Evolutionary conservation across 2,888 invertebrate genomes (phyloP).

Genomic region (Brenthis ino): DNA sequence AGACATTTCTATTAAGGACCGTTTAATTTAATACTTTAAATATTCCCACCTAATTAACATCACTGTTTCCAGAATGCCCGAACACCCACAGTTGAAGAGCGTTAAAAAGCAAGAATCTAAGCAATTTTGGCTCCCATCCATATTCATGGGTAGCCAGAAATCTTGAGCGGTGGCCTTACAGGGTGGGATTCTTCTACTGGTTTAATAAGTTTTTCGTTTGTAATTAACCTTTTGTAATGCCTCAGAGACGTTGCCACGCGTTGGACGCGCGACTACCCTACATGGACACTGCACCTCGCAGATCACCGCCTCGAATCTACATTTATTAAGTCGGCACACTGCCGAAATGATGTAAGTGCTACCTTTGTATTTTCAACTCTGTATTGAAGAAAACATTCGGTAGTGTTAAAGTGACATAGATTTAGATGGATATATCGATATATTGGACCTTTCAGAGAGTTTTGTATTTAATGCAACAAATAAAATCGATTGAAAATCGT

Average conservation of each 20-base stretch:
- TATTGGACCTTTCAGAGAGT: slow-evolving; percentile 37
- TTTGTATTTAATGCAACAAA: slow-evolving; percentile 36
- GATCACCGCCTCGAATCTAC: slow-evolving; percentile 41
- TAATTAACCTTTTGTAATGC: slow-evolving; percentile 69
- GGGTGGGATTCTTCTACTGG: slow-evolving; percentile 59
- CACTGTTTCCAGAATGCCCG: slow-evolving; percentile 44
- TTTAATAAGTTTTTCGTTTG: slow-evolving; percentile 63
- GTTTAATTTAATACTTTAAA: slow-evolving; percentile 27
- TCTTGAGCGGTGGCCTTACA: slow-evolving; percentile 68
- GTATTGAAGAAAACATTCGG: slow-evolving; percentile 14
- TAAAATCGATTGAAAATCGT: slow-evolving; percentile 40
- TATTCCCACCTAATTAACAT: slow-evolving; percentile 39
- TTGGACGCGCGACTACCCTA: slow-evolving; percentile 64
- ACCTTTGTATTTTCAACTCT: slow-evolving; percentile 34
- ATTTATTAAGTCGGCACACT: slow-evolving; percentile 27
- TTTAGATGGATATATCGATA: slow-evolving; percentile 47
- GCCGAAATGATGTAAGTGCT: slow-evolving; percentile 31
- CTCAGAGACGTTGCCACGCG: slow-evolving; percentile 67
- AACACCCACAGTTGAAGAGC: slow-evolving; percentile 59
- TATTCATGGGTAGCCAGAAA: slow-evolving; percentile 69
- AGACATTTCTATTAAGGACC: slow-evolving; percentile 30
- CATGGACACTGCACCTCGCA: slow-evolving; percentile 49
- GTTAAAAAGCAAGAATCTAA: slow-evolving; percentile 60
- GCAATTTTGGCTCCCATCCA: slow-evolving; percentile 62
- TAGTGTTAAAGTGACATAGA: slow-evolving; percentile 32